phyloP scores from a whole-genome alignment of 2,888 invertebrate species.

The Ochlodes sylvanus region DNA sequence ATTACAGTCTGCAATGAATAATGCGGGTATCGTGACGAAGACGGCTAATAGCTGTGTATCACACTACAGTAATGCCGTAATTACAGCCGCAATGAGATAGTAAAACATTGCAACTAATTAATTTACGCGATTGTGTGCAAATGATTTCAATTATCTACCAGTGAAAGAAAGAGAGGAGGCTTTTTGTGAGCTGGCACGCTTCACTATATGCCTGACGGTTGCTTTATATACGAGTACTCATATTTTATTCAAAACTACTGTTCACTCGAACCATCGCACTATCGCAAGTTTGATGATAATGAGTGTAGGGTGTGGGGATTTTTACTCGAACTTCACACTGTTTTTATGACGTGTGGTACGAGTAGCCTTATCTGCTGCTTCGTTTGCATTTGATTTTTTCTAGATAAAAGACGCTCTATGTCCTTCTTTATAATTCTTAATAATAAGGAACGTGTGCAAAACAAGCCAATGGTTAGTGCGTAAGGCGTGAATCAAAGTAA shows the following conservation, averaged over 20 bases:
- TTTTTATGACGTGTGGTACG: no score
- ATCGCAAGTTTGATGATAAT: background rate
- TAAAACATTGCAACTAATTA: conserved; percentile 46
- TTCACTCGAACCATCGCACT: background rate
- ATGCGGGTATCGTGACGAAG: conserved; percentile 61
- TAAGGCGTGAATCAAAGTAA: no score
- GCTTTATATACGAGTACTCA: background rate
- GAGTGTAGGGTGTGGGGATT: background rate
- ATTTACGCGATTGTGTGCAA: conserved; percentile 43
- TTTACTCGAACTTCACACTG: background rate
- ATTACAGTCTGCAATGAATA: conserved; percentile 56
- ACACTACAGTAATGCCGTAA: conserved; percentile 54
- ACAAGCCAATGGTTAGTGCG: no score
- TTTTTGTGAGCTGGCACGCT: conserved; percentile 7
- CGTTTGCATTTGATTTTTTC: no score
- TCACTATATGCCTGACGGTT: conserved; percentile 8
- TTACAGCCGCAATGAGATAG: conserved; percentile 49
- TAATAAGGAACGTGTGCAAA: no score
- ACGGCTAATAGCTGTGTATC: conserved; percentile 66
- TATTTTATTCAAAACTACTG: conserved; percentile 5
- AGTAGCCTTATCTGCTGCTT: no score
- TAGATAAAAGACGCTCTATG: no score
- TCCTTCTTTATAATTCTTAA: no score
- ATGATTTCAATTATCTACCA: conserved; percentile 20
- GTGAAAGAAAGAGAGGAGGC: background rate